phyloP scores from a whole-genome alignment of 2,888 invertebrate genomes.

The Acleris cristana region DNA sequence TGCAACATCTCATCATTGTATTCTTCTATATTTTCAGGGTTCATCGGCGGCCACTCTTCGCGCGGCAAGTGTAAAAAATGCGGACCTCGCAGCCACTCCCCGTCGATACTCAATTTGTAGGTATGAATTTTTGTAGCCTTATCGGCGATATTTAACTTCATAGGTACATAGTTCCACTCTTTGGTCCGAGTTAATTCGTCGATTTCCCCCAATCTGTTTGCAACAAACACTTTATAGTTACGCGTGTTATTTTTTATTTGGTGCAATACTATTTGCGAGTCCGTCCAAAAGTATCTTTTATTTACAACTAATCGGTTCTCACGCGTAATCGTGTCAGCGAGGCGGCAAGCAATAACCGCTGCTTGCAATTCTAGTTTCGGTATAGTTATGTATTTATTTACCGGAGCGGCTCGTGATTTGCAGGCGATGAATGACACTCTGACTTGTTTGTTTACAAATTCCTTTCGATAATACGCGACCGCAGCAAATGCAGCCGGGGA shows the following conservation, averaged over 20 bases:
- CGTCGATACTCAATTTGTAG: background rate
- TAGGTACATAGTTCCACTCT: slow-evolving; percentile 25
- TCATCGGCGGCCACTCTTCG: slow-evolving; percentile 14
- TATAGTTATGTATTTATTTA: slow-evolving; percentile 27
- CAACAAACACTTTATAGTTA: slow-evolving; percentile 45
- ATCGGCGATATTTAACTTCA: slow-evolving; percentile 25
- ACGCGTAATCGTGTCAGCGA: background rate
- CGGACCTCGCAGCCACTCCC: slow-evolving; percentile 24
- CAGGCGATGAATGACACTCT: slow-evolving; percentile 27
- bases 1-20: background rate
- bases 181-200: slow-evolving; percentile 6
- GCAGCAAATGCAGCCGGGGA: slow-evolving; percentile 31
- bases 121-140: slow-evolving; percentile 15
- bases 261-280: slow-evolving; percentile 13
- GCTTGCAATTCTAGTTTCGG: slow-evolving; percentile 22
- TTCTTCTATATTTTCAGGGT: background rate
- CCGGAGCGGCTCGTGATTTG: slow-evolving; percentile 27
- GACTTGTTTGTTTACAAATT: slow-evolving; percentile 4
- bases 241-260: slow-evolving; percentile 45
- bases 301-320: slow-evolving; percentile 3
- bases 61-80: slow-evolving; percentile 1
- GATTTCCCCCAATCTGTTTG: slow-evolving; percentile 21
- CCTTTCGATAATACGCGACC: slow-evolving; percentile 29
- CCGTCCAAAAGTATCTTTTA: slow-evolving; percentile 11
- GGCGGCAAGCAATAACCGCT: slow-evolving; percentile 13